These are phyloP conservation scores for Erythrolamprus reginae DNA, from an alignment of 2,113 vertebrate genomes.

Conservation along the genomic window DNA sequence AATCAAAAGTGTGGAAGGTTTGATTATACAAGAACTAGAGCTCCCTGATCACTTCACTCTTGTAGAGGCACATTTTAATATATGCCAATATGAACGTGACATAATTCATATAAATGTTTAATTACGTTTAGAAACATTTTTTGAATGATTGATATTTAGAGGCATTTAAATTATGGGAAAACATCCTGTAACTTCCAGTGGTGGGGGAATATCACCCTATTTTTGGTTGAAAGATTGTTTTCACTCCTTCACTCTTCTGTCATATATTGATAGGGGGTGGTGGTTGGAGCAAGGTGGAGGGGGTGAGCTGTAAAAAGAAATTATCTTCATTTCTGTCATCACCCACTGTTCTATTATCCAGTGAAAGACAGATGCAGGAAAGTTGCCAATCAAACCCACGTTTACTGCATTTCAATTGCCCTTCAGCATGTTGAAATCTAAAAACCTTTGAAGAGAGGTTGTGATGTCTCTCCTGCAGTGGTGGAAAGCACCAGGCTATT, in stretches of 20 bases:
- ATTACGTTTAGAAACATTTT: conserved; percentile 50
- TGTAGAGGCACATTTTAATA: not conserved
- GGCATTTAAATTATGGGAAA: conserved; percentile 66
- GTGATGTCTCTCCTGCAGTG: conserved; percentile 47
- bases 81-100: conserved; percentile 8
- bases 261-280: conserved; percentile 73
- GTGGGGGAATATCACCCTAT: conserved; percentile 22
- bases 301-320: conserved; percentile 66
- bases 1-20: not conserved
- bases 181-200: conserved; percentile 56
- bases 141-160: conserved; percentile 62
- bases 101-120: conserved; percentile 53
- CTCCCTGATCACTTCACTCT: not conserved
- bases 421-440: conserved; percentile 64
- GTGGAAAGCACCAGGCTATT: conserved; percentile 56
- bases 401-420: conserved; percentile 74
- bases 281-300: conserved; percentile 38
- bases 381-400: conserved; percentile 79
- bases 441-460: conserved; percentile 61
- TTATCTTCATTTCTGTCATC: conserved; percentile 74
- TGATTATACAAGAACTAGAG: not conserved
- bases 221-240: conserved; percentile 66
- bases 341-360: conserved; percentile 72
- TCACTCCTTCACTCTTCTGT: conserved; percentile 59
- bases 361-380: conserved; percentile 76